phyloP scores from a whole-genome alignment of 2,113 vertebrate species.

The Bubo blakistoni region DNA sequence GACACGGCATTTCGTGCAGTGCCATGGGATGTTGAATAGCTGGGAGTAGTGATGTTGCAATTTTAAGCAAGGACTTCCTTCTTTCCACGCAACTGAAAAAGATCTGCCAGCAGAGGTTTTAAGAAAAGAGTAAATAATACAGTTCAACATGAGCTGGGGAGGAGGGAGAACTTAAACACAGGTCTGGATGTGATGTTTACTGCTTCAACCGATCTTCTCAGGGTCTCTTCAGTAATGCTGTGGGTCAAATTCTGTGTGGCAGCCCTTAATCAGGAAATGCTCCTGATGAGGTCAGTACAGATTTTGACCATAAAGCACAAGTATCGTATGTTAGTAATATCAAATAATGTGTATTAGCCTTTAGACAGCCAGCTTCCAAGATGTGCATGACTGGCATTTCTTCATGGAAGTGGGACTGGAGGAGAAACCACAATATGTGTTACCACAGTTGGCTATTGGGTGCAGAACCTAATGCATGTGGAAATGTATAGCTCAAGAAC shows the following conservation, averaged over 20 bases:
- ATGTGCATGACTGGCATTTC: background rate
- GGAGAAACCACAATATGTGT: background rate
- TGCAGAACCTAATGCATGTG: background rate
- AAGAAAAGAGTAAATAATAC: background rate
- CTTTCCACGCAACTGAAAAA: background rate
- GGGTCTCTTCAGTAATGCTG: background rate
- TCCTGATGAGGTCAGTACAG: background rate
- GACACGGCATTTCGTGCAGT: background rate
- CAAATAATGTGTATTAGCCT: background rate
- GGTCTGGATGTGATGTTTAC: background rate
- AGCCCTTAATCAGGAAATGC: background rate
- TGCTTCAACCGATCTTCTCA: background rate
- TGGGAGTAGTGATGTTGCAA: background rate
- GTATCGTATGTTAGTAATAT: background rate
- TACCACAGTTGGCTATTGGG: background rate
- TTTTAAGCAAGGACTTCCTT: background rate
- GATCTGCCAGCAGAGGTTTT: background rate
- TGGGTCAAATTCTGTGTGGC: background rate
- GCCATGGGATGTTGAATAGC: background rate
- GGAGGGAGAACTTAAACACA: background rate
- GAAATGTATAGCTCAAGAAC: background rate
- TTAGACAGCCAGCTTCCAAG: background rate
- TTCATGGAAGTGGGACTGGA: background rate
- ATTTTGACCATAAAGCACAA: background rate
- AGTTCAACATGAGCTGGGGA: background rate